Base-by-base conservation (phyloP, 2,113 vertebrate genomes). In the Grus americana region DNA sequence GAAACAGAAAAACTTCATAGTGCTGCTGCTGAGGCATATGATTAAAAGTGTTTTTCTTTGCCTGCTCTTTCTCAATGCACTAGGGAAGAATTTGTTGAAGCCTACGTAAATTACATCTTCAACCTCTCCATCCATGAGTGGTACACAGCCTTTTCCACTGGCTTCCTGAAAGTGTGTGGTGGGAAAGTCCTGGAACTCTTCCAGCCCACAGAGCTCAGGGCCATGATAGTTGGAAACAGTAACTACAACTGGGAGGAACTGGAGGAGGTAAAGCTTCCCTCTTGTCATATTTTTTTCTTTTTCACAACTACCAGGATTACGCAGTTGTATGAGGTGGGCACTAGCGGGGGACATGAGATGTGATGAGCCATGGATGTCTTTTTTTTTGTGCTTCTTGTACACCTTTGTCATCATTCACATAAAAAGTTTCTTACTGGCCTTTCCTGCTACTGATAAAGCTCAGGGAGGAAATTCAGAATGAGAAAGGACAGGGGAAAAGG, bases 201-300 rank as follows among this genome's bases (percentile, higher is more conserved):
- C 98, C 99, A 99, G 98, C 99, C 99, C 68, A 99, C 98, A 2
- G 99, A 99, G 91, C 98, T 99, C 90, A 99, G 99, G 98, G 99
- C 99, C 97, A 99, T 99, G 99, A 99, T 99, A 96, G 99, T 99
- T 75, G 99, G 99, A 62, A 99, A 99, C 98, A 99, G 98, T 97
- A 99, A 99, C 97, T 99, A 99, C 98, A 99, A 99, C 98, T 99
- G 99, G 99, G 98, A 99, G 90, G 99, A 99, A 76, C 91, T 99
- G 95, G 99, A 99, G 94, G 99, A 99, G 99, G 99, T 99, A 85
- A 97, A 98, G 46, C 18, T 50, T 20, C 10, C 6, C 29, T 46
- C 26, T 87, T 89, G 16, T 59, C 3, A 0, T 80, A 4, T 55
- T 47, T 68, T 73, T 44, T 55, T 59, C 13, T 67, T 86, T 78